Percentiles rank a stretch among this genome's conserved stretches.
Conservation (phyloP, 1,140 invertebrate species). For the Archegozetes longisetosus region DNA sequence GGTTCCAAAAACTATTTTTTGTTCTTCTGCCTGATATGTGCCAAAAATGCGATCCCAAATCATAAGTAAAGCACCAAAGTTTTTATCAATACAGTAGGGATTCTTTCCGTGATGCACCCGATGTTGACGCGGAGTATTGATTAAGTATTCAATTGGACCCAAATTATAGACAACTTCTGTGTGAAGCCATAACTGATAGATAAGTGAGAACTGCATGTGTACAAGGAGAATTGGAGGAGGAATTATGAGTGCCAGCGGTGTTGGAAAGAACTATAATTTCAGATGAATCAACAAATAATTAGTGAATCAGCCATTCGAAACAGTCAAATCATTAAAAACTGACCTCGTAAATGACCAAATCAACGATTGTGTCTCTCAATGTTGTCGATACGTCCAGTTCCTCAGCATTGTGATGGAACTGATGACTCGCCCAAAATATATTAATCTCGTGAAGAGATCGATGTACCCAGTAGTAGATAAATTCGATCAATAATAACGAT, state of each 20-base stretch:
- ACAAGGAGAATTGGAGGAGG: slow-evolving; percentile 66
- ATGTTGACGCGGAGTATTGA: slow-evolving; percentile 78
- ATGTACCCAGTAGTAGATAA: slow-evolving; percentile 83
- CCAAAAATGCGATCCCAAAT: slow-evolving; percentile 40
- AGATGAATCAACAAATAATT: not conserved
- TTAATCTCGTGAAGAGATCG: slow-evolving; percentile 47
- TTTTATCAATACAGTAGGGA: slow-evolving; percentile 45
- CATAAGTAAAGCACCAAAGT: slow-evolving; percentile 43
- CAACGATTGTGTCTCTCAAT: slow-evolving; percentile 59
- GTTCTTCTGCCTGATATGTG: slow-evolving; percentile 39
- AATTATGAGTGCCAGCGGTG: slow-evolving; percentile 61
- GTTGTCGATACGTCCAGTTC: slow-evolving; percentile 68
- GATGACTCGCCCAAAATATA: slow-evolving; percentile 82
- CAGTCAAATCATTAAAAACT: slow-evolving; percentile 28
- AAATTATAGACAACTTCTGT: slow-evolving; percentile 57
- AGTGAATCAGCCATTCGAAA: not conserved
- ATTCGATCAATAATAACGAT: slow-evolving; percentile 58
- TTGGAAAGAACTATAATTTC: slow-evolving; percentile 53
- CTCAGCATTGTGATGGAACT: slow-evolving; percentile 88
- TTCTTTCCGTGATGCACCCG: slow-evolving; percentile 70
- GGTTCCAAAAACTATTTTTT: slow-evolving; percentile 64
- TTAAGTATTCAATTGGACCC: slow-evolving; percentile 61
- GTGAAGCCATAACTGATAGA: slow-evolving; percentile 86
- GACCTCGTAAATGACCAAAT: slow-evolving; percentile 65
- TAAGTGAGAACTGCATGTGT: slow-evolving; percentile 67